These are phyloP conservation scores for Verasper variegatus DNA, from an alignment of 2,113 vertebrate genomes.

Conservation along the genomic window DNA sequence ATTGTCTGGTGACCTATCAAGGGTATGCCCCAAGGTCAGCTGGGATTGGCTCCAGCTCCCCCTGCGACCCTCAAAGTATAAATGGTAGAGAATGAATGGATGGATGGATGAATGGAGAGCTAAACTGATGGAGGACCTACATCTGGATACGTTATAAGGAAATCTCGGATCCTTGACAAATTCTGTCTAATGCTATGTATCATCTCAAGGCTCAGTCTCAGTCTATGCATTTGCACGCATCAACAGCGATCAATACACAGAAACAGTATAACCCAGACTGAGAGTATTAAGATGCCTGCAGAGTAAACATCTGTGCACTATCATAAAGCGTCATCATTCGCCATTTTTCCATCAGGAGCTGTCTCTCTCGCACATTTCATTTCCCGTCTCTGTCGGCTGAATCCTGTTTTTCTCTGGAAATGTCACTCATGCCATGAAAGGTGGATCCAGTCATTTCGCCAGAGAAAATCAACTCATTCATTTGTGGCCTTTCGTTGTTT, in stretches of 20 bases:
- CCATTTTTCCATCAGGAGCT: conserved; percentile 15
- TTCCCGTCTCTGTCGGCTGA: conserved; percentile 40
- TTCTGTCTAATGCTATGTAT: not conserved
- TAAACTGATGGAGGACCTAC: too few relatives aligned
- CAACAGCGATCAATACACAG: not conserved
- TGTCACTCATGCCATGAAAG: conserved; percentile 38
- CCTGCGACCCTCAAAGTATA: too few relatives aligned
- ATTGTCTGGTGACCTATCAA: too few relatives aligned
- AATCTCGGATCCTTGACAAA: not conserved
- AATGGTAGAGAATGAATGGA: too few relatives aligned
- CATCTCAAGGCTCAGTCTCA: not conserved
- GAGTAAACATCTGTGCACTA: not conserved
- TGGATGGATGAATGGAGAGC: too few relatives aligned
- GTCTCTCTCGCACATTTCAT: conserved; percentile 49
- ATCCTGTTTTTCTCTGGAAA: conserved; percentile 17
- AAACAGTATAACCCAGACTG: not conserved
- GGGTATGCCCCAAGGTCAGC: too few relatives aligned
- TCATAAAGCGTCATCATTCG: not conserved
- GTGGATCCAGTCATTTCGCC: conserved; percentile 11
- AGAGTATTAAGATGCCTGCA: not conserved
- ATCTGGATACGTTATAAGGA: too few relatives aligned
- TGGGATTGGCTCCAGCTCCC: too few relatives aligned
- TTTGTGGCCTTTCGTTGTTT: not conserved
- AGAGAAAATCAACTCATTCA: conserved; percentile 8
- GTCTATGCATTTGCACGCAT: not conserved